These are phyloP conservation scores for Drosophila colorata DNA, from an alignment of 2,888 invertebrate species.

Conservation along the genomic window DNA sequence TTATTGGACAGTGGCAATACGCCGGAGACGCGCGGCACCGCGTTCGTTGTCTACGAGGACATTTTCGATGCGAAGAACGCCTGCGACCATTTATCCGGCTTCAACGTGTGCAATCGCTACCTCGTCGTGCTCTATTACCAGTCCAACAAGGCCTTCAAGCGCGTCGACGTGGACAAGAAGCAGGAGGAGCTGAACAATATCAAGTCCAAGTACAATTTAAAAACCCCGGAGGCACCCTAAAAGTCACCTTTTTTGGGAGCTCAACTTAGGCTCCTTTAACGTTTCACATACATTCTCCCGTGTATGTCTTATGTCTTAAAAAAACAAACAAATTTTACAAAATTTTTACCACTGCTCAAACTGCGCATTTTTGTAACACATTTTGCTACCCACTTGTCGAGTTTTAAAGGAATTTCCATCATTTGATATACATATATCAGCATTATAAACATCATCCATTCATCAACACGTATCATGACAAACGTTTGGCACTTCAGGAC, in stretches of 20 bases:
- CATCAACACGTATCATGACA: constrained; percentile 56
- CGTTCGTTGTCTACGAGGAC: constrained; percentile 99
- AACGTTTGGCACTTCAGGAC: constrained; percentile 21
- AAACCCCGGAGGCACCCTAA: constrained; percentile 84
- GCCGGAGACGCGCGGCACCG: constrained; percentile 98
- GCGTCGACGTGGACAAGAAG: constrained; percentile 97
- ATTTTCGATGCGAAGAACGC: constrained; percentile 99
- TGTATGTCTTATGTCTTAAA: constrained; percentile 3
- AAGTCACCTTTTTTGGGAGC: background rate
- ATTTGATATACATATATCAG: constrained; percentile 43
- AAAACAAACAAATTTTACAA: constrained; percentile 16
- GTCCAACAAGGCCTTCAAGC: constrained; percentile 97
- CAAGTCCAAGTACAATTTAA: constrained; percentile 96
- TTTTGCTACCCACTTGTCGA: constrained; percentile 70
- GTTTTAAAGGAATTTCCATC: constrained; percentile 56
- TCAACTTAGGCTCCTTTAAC: constrained; percentile 16
- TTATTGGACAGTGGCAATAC: constrained; percentile 94
- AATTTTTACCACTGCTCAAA: constrained; percentile 33
- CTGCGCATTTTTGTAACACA: constrained; percentile 26
- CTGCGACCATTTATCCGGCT: constrained; percentile 99
- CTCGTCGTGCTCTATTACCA: constrained; percentile 99
- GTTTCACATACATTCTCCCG: constrained; percentile 10
- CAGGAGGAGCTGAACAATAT: constrained; percentile 97
- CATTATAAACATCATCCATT: constrained; percentile 41
- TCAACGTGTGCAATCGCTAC: constrained; percentile 99